Conservation (phyloP, 1,140 invertebrate genomes). For the Wasmannia auropunctata region DNA sequence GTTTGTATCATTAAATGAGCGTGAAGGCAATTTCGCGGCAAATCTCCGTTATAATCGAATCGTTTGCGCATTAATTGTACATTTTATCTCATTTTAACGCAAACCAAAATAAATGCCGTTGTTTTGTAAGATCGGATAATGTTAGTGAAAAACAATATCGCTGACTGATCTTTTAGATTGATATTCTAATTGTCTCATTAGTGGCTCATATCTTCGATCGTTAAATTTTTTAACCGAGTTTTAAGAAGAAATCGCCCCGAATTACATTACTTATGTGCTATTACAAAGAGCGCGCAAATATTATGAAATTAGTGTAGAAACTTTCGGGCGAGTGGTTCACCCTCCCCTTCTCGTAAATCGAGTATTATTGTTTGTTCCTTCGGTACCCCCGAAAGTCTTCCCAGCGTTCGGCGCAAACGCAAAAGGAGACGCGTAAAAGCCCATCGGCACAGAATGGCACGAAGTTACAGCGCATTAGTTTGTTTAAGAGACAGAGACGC, state of each 20-base stretch:
- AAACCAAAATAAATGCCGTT: not conserved
- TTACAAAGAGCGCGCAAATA: not conserved
- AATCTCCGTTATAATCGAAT: not conserved
- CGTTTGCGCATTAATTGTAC: constrained; percentile 6
- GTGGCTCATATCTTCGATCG: not conserved
- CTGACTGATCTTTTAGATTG: not conserved
- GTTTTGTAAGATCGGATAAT: not conserved
- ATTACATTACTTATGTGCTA: not conserved
- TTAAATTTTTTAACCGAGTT: not conserved
- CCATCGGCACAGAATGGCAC: not conserved
- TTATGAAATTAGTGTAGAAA: constrained; percentile 7
- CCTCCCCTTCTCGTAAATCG: not conserved
- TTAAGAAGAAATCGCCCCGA: not conserved
- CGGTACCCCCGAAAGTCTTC: not conserved
- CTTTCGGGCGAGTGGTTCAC: not conserved
- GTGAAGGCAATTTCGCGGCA: not conserved
- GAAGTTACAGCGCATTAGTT: constrained; percentile 49
- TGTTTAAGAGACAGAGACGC: constrained; percentile 47
- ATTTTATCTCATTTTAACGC: not conserved
- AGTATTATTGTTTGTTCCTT: constrained; percentile 14
- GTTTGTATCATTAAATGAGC: not conserved
- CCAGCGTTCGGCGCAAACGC: not conserved
- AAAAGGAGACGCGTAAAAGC: not conserved
- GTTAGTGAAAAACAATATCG: not conserved
- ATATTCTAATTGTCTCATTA: not conserved